Base-by-base conservation (phyloP, 2,797 vertebrate genomes). In the Danio albolineatus region DNA sequence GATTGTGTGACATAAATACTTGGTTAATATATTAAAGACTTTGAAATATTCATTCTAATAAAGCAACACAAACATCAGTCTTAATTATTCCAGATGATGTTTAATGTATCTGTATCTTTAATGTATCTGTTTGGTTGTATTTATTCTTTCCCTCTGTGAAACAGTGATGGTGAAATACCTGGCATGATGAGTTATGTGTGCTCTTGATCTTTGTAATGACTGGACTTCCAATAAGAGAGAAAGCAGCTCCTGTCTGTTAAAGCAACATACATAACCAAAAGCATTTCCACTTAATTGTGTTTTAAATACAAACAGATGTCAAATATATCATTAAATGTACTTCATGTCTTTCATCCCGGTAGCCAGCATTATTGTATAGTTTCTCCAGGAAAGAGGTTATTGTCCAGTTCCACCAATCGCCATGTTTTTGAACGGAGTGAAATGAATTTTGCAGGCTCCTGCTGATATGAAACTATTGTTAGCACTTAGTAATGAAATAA, bases 341-440 rank as follows among this genome's bases (percentile, higher is more conserved):
- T 88, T 90, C 84, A 28, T 76, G 4, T n/a, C 17, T 69, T 48
- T 64, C 62, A 70, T 65, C 28, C 38, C 10, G n/a, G 41, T 36
- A 16, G 7, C 46, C 10, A 73, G 46, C 41, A 66, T 0, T 46
- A 4, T 51, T 49, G 21, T 92, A 92, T n/a, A 95, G 81, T 38
- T 82, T 77, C 1, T 92, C 78, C 49, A 95, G 81, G 73, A 96
- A 84, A 4, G 67, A 80, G 57, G 79, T 91, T 80, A 90, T 84
- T 19, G 87, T 87, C 94, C 94, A 95, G 61, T 81, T 87, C 95
- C 94, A 95, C 95, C 94, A 96, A 48, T 92, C 89, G 0, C 89
- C 85, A 2, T 81, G 72, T 1, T 76, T 91, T 67, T 79, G 86
- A 62, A 93, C 88, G 57, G 83, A 82, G n/a, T 70, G 46, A 60